Base-by-base conservation (phyloP, 2,797 vertebrate species). In the Catostomus latipinnis region DNA sequence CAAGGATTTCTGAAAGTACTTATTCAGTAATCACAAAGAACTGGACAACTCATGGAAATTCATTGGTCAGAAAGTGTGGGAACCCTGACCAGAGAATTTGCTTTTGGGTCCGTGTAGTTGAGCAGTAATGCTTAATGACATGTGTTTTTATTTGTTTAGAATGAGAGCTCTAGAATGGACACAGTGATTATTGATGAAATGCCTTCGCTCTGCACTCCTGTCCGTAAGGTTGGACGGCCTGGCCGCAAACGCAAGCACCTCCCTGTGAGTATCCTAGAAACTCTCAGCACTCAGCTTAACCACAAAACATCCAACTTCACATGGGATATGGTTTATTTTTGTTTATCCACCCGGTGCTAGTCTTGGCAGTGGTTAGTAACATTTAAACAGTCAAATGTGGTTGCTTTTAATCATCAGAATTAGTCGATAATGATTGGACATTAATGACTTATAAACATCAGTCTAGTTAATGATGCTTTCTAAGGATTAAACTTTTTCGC, bases 231-330 rank as follows among this genome's bases (percentile, higher is more conserved):
- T 52, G 95, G 93, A 88, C 93, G 96, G 85, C 95, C 94, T 1
- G 95, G 94, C 84, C 90, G 95, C 76, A 98, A 97, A 86, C 96
- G 95, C 91, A 97, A 97, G 86, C 95, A 94, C 80, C 93, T 94
- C 49, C 88, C 91, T 81, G 97, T 98, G 90, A 97, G 97, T 96
- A 87, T 62, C 46, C 80, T 45, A 45, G 61, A 68, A 76, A 67
- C 71, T 65, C 56, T 77, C 52, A 50, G 65, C 71, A 52, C 81
- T 76, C 52, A 45, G 76, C 46, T 54, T 58, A 80, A 68, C 71
- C 70, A 67, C 62, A 65, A 52, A 69, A 68, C 62, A 80, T 45
- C 18, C 52, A 14, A 5, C 61, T 63, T 72, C 12, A 14, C 71
- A 14, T 46, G 48, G 45, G 57, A 74, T 74, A 74, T 61, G 78